Evolutionary conservation across 2,888 invertebrate species (phyloP).

Genomic region (Ophion costatus): DNA sequence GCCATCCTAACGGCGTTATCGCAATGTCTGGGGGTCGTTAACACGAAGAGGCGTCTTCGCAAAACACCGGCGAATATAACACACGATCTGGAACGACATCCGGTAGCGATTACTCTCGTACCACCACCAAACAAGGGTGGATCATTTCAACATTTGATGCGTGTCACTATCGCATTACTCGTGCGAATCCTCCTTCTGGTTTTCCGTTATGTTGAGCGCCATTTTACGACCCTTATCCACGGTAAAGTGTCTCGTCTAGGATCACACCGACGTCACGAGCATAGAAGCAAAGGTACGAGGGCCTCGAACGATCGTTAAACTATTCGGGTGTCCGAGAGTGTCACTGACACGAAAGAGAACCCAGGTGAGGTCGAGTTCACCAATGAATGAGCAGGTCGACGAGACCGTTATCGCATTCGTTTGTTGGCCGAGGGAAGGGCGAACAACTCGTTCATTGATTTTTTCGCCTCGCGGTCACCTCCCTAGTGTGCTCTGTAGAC

Average conservation of each 20-base stretch:
- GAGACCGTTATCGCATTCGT: conserved; percentile 22
- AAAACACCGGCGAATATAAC: conserved; percentile 4
- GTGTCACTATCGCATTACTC: conserved; percentile 11
- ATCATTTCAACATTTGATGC: conserved; percentile 42
- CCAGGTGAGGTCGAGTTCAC: conserved; percentile 30
- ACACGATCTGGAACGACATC: not conserved
- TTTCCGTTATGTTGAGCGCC: conserved; percentile 35
- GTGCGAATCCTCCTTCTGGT: conserved; percentile 11
- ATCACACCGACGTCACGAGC: conserved; percentile 43
- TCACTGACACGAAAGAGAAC: conserved; percentile 28
- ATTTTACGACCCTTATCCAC: conserved; percentile 69
- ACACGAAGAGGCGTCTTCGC: conserved; percentile 13
- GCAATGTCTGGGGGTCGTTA: conserved; percentile 9
- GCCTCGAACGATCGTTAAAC: conserved; percentile 49
- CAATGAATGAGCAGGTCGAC: conserved; percentile 4
- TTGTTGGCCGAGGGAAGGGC: conserved; percentile 10
- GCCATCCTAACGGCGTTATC: conserved; percentile 8
- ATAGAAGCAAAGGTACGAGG: not conserved
- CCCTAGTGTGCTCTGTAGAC: not conserved
- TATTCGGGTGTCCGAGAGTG: conserved; percentile 41
- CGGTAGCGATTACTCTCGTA: not conserved
- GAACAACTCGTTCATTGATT: conserved; percentile 27
- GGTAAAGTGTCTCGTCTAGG: conserved; percentile 60
- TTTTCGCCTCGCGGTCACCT: not conserved
- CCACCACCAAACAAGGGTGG: conserved; percentile 57